These are phyloP conservation scores for Eurypyga helias DNA, from an alignment of 2,113 vertebrate species.

Conservation along the genomic window DNA sequence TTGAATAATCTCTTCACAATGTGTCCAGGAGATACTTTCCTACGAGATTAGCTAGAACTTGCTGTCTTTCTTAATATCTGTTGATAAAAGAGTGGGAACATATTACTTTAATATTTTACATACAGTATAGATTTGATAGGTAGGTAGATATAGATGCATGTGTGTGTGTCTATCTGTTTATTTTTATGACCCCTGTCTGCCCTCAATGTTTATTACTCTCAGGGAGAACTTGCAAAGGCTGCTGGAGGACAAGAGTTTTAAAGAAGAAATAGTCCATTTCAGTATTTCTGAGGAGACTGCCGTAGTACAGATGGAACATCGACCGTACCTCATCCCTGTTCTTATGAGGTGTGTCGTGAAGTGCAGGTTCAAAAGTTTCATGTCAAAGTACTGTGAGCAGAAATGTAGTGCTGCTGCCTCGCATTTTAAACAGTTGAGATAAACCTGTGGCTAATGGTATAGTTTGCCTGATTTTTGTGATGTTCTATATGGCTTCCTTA, in stretches of 20 bases:
- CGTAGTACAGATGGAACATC: conserved; percentile 86
- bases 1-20: background rate
- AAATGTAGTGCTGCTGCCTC: background rate
- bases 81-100: background rate
- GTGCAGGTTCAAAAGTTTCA: background rate
- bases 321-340: conserved; percentile 86
- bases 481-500: background rate
- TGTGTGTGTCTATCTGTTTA: background rate
- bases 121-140: background rate
- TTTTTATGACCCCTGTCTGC: background rate
- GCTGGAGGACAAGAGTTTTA: conserved; percentile 93
- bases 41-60: background rate
- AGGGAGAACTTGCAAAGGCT: conserved; percentile 93
- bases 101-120: background rate
- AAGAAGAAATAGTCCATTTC: conserved; percentile 95
- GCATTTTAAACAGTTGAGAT: background rate
- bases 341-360: conserved; percentile 89
- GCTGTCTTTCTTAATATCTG: background rate
- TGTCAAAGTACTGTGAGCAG: background rate
- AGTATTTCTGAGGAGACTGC: conserved; percentile 90
- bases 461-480: background rate
- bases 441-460: background rate
- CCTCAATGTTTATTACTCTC: conserved; percentile 14
- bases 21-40: background rate
- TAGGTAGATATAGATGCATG: background rate